Base-by-base conservation (phyloP, 2,797 vertebrate species). In the Xyrichtys novacula region DNA sequence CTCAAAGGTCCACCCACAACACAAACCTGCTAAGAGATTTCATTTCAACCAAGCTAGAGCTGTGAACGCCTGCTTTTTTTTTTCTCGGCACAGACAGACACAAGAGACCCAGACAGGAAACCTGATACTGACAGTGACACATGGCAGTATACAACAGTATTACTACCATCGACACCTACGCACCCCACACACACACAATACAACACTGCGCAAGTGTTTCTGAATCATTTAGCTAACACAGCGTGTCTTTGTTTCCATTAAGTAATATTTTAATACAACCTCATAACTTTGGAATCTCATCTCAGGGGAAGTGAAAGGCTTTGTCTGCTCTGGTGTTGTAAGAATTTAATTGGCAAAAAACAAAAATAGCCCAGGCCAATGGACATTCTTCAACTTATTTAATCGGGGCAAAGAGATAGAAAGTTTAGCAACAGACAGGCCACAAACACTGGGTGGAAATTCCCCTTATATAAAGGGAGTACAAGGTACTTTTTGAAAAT, bases 1-100 rank as follows among this genome's bases (percentile, higher is more conserved):
- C 22, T 28, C 31, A 34, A 48, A 23, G 56, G 19, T 84, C 75
- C 84, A 59, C 85, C 83, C 78, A 68, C 42, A 61, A 80, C 20
- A 46, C 75, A 90, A 88, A 85, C 70, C 26, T 36, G 28, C 22
- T 44, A 20, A 47, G 39, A 54, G 47, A 43, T 42, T 76, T 70
- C 0, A 28, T 62, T 54, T 77, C 28, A 79, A 31, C 31, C 25
- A 60, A 72, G 58, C 20, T 19, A 47, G 40, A 60, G 23, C 43
- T 25, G 22, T 16, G 56, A 34, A 26, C 22, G n/a, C 25, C 23
- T 10, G 48, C 25, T 26, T 46, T 29, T 22, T 26, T 46, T 29
- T 22, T 52, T n/a, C 50, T 54, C 20, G 61, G 22, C 34, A 38
- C 25, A 70, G 7, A 59, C 5, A 15, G 23, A 86, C 31, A 60